Evolutionary conservation across 2,113 vertebrate genomes (phyloP).

Genomic region (Rhinolophus sinicus): DNA sequence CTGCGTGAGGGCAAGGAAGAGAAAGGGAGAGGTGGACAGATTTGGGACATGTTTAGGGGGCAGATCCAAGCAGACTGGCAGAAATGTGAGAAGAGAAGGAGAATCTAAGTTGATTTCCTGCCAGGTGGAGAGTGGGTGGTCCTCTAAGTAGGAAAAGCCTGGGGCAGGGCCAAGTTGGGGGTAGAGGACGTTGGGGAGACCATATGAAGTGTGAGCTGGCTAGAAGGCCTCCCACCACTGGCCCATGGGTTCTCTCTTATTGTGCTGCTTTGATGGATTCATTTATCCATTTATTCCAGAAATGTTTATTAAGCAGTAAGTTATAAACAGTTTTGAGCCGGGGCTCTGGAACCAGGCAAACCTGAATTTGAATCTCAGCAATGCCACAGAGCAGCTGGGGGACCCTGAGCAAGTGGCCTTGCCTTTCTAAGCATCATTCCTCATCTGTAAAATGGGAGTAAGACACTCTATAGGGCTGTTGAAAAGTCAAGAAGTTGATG

Average conservation of each 20-base stretch:
- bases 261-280: neutral
- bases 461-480: neutral
- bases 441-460: neutral
- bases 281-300: neutral
- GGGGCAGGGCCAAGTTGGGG: neutral
- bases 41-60: neutral
- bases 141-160: neutral
- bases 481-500: neutral
- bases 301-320: neutral
- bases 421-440: neutral
- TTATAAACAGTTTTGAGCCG: neutral
- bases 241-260: neutral
- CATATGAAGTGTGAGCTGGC: neutral
- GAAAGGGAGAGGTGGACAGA: neutral
- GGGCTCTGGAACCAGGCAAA: neutral
- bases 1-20: fast-evolving
- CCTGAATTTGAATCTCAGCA: neutral
- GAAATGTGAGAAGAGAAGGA: neutral
- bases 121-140: too few species aligned
- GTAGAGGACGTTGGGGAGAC: neutral
- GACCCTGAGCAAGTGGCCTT: neutral
- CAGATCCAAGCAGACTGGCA: neutral
- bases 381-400: neutral
- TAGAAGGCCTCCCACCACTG: neutral
- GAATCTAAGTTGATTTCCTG: neutral